Conservation (phyloP, 2,888 invertebrate genomes). For the Beris chalybata region DNA sequence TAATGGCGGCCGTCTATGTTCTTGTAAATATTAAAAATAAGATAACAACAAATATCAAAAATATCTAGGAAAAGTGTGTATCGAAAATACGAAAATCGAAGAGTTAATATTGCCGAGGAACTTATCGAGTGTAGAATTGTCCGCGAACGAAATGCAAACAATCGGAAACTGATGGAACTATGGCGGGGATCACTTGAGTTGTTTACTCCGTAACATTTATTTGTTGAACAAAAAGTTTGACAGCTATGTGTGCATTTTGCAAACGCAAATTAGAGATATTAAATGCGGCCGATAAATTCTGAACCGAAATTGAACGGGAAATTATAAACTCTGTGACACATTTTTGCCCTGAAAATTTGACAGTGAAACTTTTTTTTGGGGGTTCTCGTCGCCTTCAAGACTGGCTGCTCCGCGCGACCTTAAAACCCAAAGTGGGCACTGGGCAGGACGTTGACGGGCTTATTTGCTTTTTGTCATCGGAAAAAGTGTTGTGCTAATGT, state of each 20-base stretch:
- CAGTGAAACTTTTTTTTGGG: constrained; percentile 29
- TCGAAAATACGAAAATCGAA: constrained; percentile 28
- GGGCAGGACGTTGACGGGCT: constrained; percentile 20
- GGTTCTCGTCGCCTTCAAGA: constrained; percentile 28
- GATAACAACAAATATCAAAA: constrained; percentile 42
- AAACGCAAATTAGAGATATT: constrained; percentile 19
- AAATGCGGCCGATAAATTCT: constrained; percentile 7
- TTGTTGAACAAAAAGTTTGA: constrained; percentile 40
- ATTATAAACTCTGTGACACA: not conserved
- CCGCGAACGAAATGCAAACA: constrained; percentile 17
- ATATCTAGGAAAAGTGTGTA: constrained; percentile 37
- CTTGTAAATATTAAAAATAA: constrained; percentile 52
- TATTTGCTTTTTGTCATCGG: not conserved
- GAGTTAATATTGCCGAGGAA: constrained; percentile 22
- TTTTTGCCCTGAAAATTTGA: constrained; percentile 16
- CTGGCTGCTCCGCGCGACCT: constrained; percentile 25
- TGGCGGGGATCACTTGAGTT: constrained; percentile 46
- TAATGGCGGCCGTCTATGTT: constrained; percentile 52
- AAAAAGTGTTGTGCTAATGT: too few relatives aligned
- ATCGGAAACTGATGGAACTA: constrained; percentile 41
- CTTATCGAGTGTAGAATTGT: constrained; percentile 26
- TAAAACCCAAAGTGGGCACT: constrained; percentile 18
- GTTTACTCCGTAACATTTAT: constrained; percentile 43
- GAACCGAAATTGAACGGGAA: constrained; percentile 4
- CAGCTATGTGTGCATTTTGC: constrained; percentile 31